Conservation (phyloP, 2,113 vertebrate genomes). For the Dicrurus megarhynchus region DNA sequence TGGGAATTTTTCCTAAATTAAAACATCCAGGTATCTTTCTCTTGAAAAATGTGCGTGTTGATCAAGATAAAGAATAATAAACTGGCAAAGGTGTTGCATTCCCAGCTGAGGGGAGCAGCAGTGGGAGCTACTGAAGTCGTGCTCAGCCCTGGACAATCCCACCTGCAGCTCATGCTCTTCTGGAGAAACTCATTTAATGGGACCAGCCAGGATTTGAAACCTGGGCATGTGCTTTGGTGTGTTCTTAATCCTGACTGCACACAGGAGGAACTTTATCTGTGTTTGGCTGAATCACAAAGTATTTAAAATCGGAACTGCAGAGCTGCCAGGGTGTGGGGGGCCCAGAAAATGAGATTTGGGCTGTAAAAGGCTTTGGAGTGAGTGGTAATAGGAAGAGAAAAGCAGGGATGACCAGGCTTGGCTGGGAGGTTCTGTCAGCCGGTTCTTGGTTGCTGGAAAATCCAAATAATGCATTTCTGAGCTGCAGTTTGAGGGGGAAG, state of each 20-base stretch:
- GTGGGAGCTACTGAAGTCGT: background rate
- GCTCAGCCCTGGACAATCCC: background rate
- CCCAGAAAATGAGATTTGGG: background rate
- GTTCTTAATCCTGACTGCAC: background rate
- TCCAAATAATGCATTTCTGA: background rate
- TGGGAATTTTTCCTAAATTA: background rate
- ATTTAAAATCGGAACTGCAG: fast-evolving
- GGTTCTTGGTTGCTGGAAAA: background rate
- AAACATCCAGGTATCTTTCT: background rate
- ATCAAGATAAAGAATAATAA: slow-evolving; percentile 4
- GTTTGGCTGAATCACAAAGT: background rate
- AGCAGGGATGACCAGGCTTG: background rate
- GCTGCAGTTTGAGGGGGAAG: background rate
- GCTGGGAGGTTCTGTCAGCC: background rate
- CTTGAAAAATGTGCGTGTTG: background rate
- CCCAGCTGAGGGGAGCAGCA: background rate
- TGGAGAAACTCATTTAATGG: background rate
- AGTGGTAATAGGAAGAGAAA: background rate
- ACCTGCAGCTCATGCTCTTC: background rate
- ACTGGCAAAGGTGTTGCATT: background rate
- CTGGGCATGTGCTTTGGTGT: background rate
- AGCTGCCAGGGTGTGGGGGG: background rate
- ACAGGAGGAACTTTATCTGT: background rate
- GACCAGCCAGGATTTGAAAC: background rate
- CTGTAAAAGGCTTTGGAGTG: background rate